Conservation (phyloP, 2,113 vertebrate genomes). For the Istiophorus platypterus region DNA sequence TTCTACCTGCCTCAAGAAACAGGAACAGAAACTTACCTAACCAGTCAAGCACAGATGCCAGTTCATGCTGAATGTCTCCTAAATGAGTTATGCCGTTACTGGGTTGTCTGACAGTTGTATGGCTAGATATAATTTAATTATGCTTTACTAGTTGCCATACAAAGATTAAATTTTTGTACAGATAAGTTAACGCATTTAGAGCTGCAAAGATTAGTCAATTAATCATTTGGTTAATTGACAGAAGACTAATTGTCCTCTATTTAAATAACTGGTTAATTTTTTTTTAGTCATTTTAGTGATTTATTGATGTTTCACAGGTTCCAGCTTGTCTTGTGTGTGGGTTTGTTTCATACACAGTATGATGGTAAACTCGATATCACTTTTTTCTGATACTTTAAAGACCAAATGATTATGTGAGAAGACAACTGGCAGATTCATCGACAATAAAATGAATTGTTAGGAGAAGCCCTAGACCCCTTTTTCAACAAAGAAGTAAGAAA, state of each 20-base stretch:
- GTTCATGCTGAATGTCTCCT: neutral
- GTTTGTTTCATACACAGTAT: neutral
- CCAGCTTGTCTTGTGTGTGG: neutral
- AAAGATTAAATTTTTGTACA: neutral
- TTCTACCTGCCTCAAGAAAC: slow-evolving; percentile 3
- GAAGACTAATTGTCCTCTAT: too few species aligned
- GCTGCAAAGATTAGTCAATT: neutral
- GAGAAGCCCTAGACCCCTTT: too few species aligned
- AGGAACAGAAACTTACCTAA: neutral
- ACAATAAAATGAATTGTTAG: too few species aligned
- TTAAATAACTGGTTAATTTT: too few species aligned
- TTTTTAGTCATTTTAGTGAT: neutral
- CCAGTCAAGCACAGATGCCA: neutral
- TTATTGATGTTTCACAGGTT: neutral
- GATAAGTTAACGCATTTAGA: neutral
- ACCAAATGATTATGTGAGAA: too few species aligned
- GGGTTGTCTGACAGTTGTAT: neutral
- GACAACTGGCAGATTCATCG: too few species aligned
- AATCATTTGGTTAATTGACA: neutral
- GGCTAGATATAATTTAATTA: neutral
- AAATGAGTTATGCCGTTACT: neutral
- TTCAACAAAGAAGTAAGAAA: too few species aligned
- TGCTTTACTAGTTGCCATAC: neutral
- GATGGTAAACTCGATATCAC: too few species aligned
- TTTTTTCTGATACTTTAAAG: too few species aligned